Evolutionary conservation across 2,888 invertebrate species (phyloP), one percentile per base, ranked within the genome.

Genomic region (Agrotis exclamationis): DNA sequence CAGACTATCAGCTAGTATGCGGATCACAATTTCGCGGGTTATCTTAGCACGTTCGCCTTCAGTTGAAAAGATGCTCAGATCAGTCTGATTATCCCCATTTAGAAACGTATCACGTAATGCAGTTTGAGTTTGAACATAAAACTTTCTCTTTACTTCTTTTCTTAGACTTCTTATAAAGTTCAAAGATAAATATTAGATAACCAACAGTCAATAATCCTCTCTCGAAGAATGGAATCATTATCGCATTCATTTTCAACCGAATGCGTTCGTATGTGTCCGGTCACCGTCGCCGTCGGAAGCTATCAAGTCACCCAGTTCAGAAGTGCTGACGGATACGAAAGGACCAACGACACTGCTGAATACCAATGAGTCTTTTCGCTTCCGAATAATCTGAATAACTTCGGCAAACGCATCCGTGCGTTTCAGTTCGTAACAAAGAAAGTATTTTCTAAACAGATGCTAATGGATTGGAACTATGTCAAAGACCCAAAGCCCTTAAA

Each of bases 251-350:
- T 68, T 63, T 57, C 68, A 68, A 64, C 57, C 57, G 56, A 59
- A 56, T 44, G 54, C 28, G 54, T 70, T 72, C 45, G 70, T 63
- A 54, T 68, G 58, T 60, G 53, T 83, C 73, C 70, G 70, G 62
- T 57, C 11, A 28, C 11, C 22, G 54, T 78, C 74, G 78, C 6
- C 22, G 54, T 78, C 74, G 81, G 75, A 78, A 80, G 67, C 80
- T 57, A 75, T 77, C 39, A 0, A 39, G 69, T 74, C 72, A 78
- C 84, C 78, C 22, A 78, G 73, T 80, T 78, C 69, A 83, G 74
- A 75, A 77, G 68, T 70, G 66, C 72, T 76, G 75, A 80, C 74
- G 71, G 75, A 80, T 59, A 51, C 60, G 58, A 76, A 71, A 75
- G 68, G 67, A 72, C 70, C 68, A 69, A 24, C 14, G 39, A 50